Conservation (phyloP, 2,113 vertebrate species). For the Chamaea fasciata region DNA sequence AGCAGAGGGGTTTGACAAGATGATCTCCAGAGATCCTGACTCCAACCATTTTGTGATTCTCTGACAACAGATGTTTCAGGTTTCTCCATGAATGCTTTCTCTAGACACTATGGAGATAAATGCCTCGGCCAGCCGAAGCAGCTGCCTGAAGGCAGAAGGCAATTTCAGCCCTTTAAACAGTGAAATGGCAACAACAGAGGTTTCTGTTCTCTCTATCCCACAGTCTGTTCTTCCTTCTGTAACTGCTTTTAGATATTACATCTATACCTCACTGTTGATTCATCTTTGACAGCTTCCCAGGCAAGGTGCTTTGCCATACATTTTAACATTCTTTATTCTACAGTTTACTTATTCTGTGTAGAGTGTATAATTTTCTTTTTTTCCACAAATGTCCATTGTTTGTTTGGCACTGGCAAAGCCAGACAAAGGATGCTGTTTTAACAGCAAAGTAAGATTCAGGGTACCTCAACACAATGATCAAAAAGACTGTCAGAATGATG, state of each 20-base stretch:
- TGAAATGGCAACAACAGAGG: rapidly evolving
- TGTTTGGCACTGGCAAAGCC: not conserved
- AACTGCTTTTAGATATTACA: not conserved
- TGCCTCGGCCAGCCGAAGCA: not conserved
- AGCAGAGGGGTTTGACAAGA: not conserved
- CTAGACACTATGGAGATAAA: not conserved
- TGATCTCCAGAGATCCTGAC: not conserved
- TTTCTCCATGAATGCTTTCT: not conserved
- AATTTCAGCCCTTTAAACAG: not conserved
- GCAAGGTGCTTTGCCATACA: not conserved
- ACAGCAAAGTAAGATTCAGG: not conserved
- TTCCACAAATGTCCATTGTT: not conserved
- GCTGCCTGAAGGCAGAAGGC: not conserved
- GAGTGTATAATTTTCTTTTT: not conserved
- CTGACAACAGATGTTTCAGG: not conserved
- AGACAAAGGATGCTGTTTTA: not conserved
- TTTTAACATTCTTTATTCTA: not conserved
- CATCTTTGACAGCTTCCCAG: not conserved
- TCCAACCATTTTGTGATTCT: not conserved
- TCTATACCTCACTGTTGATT: not conserved
- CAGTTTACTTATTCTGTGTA: not conserved
- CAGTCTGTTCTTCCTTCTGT: not conserved
- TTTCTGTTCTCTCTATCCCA: not conserved
- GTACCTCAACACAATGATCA: not conserved
- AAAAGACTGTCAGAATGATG: not conserved